phyloP scores from a whole-genome alignment of 2,113 vertebrate species.

The Pterocles burchelli region DNA sequence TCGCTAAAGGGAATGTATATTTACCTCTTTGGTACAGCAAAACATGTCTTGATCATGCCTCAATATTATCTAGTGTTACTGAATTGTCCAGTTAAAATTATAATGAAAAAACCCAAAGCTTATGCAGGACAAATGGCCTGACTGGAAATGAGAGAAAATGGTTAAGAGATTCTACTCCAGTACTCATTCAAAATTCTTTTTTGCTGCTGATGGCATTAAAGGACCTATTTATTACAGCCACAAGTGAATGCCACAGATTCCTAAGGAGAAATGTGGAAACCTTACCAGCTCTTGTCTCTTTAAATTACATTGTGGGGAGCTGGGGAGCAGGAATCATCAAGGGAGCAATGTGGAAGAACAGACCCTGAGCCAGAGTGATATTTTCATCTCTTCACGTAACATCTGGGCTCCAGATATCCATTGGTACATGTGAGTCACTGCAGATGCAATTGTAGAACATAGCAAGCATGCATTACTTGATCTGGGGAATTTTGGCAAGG shows the following conservation, averaged over 20 bases:
- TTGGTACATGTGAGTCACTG: neutral
- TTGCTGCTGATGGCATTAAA: neutral
- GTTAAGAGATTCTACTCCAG: neutral
- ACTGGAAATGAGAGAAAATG: neutral
- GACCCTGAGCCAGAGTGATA: neutral
- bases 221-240: neutral
- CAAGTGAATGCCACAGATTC: neutral
- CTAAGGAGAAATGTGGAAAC: neutral
- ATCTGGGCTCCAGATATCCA: conserved; percentile 38
- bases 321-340: neutral
- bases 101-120: neutral
- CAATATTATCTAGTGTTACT: neutral
- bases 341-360: neutral
- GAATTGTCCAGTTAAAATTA: neutral
- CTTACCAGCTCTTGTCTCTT: neutral
- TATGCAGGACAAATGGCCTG: neutral
- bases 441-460: neutral
- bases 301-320: neutral
- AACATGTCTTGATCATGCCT: neutral
- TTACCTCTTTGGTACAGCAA: neutral
- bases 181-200: neutral
- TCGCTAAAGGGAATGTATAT: neutral
- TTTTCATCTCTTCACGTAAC: neutral
- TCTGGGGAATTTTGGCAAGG: neutral
- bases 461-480: neutral